These are phyloP conservation scores for Champsocephalus esox DNA, from an alignment of 2,797 vertebrate species.

Conservation along the genomic window DNA sequence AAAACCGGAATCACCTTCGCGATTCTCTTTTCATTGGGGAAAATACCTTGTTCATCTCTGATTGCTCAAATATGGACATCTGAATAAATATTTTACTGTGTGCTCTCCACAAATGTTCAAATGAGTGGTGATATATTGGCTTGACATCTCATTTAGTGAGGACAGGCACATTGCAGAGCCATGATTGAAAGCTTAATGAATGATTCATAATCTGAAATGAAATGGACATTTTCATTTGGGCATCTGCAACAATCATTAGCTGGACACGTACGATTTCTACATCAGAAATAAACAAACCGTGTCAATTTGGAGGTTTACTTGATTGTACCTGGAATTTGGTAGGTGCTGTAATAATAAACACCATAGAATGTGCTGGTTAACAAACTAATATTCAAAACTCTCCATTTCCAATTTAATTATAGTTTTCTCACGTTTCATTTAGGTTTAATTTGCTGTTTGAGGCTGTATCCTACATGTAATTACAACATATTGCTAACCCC, in stretches of 20 bases:
- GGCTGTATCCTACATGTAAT: background rate
- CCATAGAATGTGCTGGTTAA: background rate
- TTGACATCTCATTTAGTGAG: constrained; percentile 67
- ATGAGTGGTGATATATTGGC: constrained; percentile 69
- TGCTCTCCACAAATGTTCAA: constrained; percentile 65
- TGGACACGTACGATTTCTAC: constrained; percentile 28
- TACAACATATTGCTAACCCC: constrained; percentile 11
- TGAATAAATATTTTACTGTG: constrained; percentile 57
- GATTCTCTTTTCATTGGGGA: too few relatives aligned
- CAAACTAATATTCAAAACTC: background rate
- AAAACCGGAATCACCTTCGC: too few relatives aligned
- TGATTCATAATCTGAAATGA: constrained; percentile 67
- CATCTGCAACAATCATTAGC: constrained; percentile 41
- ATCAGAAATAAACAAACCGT: background rate
- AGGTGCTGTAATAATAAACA: background rate
- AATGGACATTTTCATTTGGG: constrained; percentile 64
- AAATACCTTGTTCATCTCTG: constrained; percentile 25
- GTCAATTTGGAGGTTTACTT: background rate
- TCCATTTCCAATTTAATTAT: background rate
- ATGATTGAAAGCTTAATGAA: constrained; percentile 70
- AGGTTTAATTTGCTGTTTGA: constrained; percentile 3
- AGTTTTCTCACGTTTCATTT: constrained; percentile 8
- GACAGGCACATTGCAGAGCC: constrained; percentile 47
- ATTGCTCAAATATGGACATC: constrained; percentile 61
- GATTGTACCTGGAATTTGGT: constrained; percentile 26